Conservation (phyloP, 2,888 invertebrate species). For the Drosophila imparisetae region DNA sequence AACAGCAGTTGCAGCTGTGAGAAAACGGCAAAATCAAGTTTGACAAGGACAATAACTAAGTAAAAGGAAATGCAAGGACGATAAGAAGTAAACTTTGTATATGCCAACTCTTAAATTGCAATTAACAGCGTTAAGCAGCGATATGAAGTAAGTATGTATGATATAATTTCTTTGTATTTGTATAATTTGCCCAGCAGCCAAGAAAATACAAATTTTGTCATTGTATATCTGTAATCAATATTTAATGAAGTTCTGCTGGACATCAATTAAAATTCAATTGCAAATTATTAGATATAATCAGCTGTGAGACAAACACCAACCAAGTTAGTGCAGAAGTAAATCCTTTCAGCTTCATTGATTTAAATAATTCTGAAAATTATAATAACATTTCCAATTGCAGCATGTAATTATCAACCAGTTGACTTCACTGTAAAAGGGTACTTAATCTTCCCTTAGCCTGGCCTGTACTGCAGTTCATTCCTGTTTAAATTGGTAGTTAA, state of each 20-base stretch:
- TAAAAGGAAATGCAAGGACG: not conserved
- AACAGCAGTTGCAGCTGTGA: slow-evolving; percentile 35
- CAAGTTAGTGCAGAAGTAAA: slow-evolving; percentile 38
- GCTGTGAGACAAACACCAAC: slow-evolving; percentile 13
- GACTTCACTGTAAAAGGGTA: too few relatives aligned
- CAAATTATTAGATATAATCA: slow-evolving; percentile 50
- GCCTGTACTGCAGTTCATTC: not conserved
- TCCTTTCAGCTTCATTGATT: not conserved
- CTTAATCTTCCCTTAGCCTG: not conserved
- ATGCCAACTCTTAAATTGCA: slow-evolving; percentile 52
- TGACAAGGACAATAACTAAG: slow-evolving; percentile 21
- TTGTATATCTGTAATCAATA: slow-evolving; percentile 58
- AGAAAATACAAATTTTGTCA: not conserved
- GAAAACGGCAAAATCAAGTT: slow-evolving; percentile 35
- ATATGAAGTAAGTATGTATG: slow-evolving; percentile 28
- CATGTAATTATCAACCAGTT: not conserved
- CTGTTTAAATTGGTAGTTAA: not conserved
- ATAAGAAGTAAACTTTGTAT: slow-evolving; percentile 16
- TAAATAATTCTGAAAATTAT: not conserved
- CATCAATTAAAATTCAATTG: slow-evolving; percentile 38
- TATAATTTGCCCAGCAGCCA: slow-evolving; percentile 35
- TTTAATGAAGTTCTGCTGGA: slow-evolving; percentile 56
- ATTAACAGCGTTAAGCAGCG: slow-evolving; percentile 52
- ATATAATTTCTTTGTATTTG: slow-evolving; percentile 41
- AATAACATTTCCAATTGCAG: not conserved